A percentile compares a stretch with the other conserved stretches of the same genome.
These are phyloP conservation scores for Artemisiospiza belli DNA, from an alignment of 2,113 vertebrate genomes.

Conservation along the genomic window DNA sequence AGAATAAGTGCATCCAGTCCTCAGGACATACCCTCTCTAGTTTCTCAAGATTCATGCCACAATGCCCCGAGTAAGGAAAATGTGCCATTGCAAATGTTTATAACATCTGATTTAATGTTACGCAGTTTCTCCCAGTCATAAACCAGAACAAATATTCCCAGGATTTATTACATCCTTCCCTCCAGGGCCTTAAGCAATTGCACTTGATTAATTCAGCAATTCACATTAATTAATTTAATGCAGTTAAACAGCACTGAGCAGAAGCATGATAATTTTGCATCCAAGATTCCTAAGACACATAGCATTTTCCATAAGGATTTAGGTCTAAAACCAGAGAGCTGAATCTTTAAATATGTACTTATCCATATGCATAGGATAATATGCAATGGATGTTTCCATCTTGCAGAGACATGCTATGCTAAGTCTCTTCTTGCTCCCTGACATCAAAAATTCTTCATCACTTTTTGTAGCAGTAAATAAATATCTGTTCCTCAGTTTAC, in stretches of 20 bases:
- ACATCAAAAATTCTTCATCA: background rate
- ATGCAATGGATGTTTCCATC: background rate
- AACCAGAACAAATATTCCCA: constrained; percentile 73
- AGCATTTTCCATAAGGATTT: constrained; percentile 68
- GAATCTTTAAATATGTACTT: constrained; percentile 51
- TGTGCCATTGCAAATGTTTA: constrained; percentile 64
- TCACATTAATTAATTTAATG: too few relatives aligned
- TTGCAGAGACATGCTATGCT: background rate
- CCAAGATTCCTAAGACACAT: constrained; percentile 53
- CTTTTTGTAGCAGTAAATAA: background rate
- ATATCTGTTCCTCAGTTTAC: background rate
- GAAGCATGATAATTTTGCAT: constrained; percentile 44
- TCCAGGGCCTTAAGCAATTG: constrained; percentile 66
- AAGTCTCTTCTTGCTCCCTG: background rate
- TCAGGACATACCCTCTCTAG: background rate
- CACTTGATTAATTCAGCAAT: constrained; percentile 63
- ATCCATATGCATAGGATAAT: background rate
- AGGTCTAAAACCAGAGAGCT: constrained; percentile 39
- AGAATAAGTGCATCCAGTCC: background rate
- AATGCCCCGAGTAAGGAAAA: constrained; percentile 55
- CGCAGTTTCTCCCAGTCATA: constrained; percentile 62
- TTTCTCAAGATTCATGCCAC: constrained; percentile 59
- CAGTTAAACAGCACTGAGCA: constrained; percentile 52
- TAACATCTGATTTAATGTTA: constrained; percentile 68
- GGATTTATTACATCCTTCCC: constrained; percentile 77